Evolutionary conservation across 2,113 vertebrate species (phyloP).

Genomic region (Uria aalge): DNA sequence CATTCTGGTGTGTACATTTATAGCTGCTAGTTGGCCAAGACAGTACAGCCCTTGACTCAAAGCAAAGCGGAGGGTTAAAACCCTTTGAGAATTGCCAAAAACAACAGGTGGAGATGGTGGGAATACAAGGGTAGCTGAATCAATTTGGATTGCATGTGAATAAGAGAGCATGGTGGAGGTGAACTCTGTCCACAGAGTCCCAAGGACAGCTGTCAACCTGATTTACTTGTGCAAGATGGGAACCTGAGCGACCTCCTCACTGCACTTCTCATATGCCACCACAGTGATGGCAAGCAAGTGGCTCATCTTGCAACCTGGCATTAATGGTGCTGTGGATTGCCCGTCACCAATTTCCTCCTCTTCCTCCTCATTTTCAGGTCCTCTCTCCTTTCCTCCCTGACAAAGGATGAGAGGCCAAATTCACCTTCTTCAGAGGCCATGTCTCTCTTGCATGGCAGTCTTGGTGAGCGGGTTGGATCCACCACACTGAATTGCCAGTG

Average conservation of each 20-base stretch:
- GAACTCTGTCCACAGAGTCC: not conserved
- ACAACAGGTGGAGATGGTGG: not conserved
- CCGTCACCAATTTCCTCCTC: not conserved
- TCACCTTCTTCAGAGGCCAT: not conserved
- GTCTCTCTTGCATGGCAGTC: not conserved
- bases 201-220: not conserved
- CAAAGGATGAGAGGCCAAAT: not conserved
- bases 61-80: not conserved
- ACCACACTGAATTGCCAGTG: not conserved
- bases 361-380: not conserved
- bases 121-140: not conserved
- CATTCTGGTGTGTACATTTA: not conserved
- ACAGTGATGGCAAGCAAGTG: not conserved
- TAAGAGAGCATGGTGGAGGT: not conserved
- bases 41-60: not conserved
- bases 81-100: not conserved
- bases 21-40: not conserved
- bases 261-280: not conserved
- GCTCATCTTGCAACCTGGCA: not conserved
- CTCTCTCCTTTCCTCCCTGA: not conserved
- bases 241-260: not conserved
- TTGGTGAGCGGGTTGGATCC: not conserved
- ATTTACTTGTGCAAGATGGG: not conserved
- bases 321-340: not conserved
- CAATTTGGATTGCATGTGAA: not conserved